Conservation (phyloP, 1,140 invertebrate genomes). For the Drosophila bocki region DNA sequence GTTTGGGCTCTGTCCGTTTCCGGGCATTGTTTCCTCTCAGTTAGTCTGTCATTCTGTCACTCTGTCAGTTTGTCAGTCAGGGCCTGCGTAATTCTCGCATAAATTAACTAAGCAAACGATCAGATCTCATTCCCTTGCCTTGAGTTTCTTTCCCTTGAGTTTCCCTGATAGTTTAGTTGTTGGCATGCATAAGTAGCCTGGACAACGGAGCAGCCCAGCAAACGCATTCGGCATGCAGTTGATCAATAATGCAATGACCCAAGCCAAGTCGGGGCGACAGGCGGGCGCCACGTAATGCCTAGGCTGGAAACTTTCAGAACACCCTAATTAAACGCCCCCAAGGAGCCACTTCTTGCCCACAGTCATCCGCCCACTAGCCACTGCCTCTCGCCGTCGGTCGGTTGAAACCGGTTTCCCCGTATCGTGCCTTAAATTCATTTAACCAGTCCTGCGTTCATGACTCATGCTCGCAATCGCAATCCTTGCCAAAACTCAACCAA, state of each 20-base stretch:
- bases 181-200: slow-evolving; percentile 57
- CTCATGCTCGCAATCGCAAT: slow-evolving; percentile 38
- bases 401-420: slow-evolving; percentile 55
- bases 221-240: slow-evolving; percentile 64
- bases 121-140: slow-evolving; percentile 7
- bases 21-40: slow-evolving; percentile 48
- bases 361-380: slow-evolving; percentile 1
- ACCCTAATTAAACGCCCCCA: slow-evolving; percentile 65
- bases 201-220: slow-evolving; percentile 2
- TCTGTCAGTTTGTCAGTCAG: slow-evolving; percentile 13
- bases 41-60: slow-evolving; percentile 9
- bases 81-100: slow-evolving; percentile 68
- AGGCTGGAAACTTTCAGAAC: slow-evolving; percentile 38
- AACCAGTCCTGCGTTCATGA: slow-evolving; percentile 47
- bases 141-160: not conserved
- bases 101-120: slow-evolving; percentile 55
- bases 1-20: slow-evolving; percentile 64
- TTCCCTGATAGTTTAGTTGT: not conserved
- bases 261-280: slow-evolving; percentile 23
- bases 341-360: slow-evolving; percentile 8
- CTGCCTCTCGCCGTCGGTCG: slow-evolving; percentile 3
- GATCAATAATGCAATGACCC: slow-evolving; percentile 80
- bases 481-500: slow-evolving; percentile 42
- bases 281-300: slow-evolving; percentile 67
- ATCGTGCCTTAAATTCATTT: slow-evolving; percentile 76